phyloP scores from a whole-genome alignment of 1,140 invertebrate species.

The Dufourea novaeangliae region DNA sequence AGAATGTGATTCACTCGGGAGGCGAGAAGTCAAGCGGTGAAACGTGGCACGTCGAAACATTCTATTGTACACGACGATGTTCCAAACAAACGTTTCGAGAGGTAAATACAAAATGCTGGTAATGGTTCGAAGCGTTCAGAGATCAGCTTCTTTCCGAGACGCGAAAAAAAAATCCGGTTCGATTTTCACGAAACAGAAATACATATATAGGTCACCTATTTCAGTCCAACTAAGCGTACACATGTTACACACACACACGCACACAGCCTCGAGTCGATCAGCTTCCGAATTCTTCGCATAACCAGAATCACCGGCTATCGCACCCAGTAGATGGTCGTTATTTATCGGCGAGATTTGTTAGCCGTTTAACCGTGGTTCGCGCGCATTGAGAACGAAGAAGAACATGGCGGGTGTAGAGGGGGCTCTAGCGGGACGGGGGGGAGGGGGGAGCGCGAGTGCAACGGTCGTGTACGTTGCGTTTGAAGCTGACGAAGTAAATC shows the following conservation, averaged over 20 bases:
- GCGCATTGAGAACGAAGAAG: neutral
- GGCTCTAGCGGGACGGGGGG: neutral
- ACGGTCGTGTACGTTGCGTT: slow-evolving; percentile 16
- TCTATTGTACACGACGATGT: slow-evolving; percentile 10
- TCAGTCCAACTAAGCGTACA: neutral
- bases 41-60: neutral
- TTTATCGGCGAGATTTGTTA: slow-evolving; percentile 41
- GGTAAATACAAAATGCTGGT: slow-evolving; percentile 19
- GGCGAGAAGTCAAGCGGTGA: neutral
- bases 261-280: neutral
- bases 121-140: neutral
- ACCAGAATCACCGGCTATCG: slow-evolving; percentile 24
- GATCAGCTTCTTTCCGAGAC: no score
- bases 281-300: slow-evolving; percentile 45
- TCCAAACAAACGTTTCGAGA: slow-evolving; percentile 10
- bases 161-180: slow-evolving; percentile 2
- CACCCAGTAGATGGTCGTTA: slow-evolving; percentile 16
- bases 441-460: neutral
- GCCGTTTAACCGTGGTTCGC: neutral
- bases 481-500: slow-evolving; percentile 48
- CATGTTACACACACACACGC: neutral
- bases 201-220: slow-evolving; percentile 39
- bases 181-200: slow-evolving; percentile 2
- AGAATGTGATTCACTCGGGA: slow-evolving; percentile 12
- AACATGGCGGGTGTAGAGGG: neutral